A percentile compares a stretch with the other conserved stretches of the same genome.
Conservation (phyloP, 2,888 invertebrate species). For the Antheraea assamensis region DNA sequence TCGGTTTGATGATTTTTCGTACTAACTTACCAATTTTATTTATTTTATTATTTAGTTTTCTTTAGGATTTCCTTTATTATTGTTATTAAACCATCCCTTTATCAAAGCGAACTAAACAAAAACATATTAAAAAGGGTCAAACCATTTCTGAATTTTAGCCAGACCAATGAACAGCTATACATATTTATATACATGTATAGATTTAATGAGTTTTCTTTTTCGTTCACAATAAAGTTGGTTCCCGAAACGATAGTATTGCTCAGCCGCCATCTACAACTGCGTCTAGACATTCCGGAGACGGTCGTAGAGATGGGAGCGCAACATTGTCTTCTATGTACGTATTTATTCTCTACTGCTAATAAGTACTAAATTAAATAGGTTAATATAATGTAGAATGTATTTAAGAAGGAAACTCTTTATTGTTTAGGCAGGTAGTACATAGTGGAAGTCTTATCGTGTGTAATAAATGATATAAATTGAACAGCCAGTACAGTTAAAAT, state of each 20-base stretch:
- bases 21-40: too few relatives aligned
- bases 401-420: background rate
- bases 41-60: too few relatives aligned
- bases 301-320: constrained; percentile 48
- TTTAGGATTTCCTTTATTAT: too few relatives aligned
- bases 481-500: too few relatives aligned
- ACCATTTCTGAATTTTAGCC: too few relatives aligned
- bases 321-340: constrained; percentile 44
- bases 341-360: background rate
- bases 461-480: background rate
- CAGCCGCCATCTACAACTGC: constrained; percentile 31
- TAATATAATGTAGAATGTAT: background rate
- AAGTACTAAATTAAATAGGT: background rate
- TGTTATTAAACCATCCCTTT: too few relatives aligned
- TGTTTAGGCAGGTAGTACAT: background rate
- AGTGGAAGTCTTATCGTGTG: background rate
- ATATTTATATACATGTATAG: too few relatives aligned
- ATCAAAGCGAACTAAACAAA: too few relatives aligned
- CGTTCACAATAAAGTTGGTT: constrained; percentile 35
- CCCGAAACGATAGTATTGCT: constrained; percentile 48
- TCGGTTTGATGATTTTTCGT: too few relatives aligned
- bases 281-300: constrained; percentile 45
- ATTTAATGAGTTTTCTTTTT: too few relatives aligned
- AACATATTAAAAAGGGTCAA: too few relatives aligned
- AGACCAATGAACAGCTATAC: too few relatives aligned